These are phyloP conservation scores for Tuta absoluta DNA, from an alignment of 2,888 invertebrate species.

Conservation along the genomic window DNA sequence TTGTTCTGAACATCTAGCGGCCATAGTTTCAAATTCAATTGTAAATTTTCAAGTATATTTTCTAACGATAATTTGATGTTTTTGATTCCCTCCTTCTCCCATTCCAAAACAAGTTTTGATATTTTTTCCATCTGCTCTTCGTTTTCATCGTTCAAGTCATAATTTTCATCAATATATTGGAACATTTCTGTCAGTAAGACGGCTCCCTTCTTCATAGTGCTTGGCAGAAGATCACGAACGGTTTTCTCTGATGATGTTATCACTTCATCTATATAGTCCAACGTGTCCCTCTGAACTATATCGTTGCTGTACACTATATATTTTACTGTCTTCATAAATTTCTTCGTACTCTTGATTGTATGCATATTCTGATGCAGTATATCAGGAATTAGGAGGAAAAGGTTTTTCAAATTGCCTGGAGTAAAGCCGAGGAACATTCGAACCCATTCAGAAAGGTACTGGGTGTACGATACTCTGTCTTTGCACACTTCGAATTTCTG, in stretches of 20 bases:
- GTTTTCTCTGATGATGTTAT: slow-evolving; percentile 47
- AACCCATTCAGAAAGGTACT: slow-evolving; percentile 52
- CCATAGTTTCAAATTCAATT: slow-evolving; percentile 50
- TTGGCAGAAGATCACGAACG: slow-evolving; percentile 40
- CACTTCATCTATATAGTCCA: slow-evolving; percentile 56
- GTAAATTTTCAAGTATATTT: slow-evolving; percentile 47
- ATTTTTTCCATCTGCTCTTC: slow-evolving; percentile 42
- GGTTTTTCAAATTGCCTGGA: slow-evolving; percentile 38
- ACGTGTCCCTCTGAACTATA: slow-evolving; percentile 46
- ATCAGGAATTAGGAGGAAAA: slow-evolving; percentile 42
- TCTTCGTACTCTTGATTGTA: slow-evolving; percentile 44
- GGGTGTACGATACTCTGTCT: slow-evolving; percentile 46
- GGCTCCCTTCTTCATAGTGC: slow-evolving; percentile 40
- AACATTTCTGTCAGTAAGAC: slow-evolving; percentile 43
- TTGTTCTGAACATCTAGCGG: slow-evolving; percentile 44
- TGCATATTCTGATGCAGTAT: slow-evolving; percentile 43
- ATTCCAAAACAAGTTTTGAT: slow-evolving; percentile 38
- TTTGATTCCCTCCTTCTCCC: slow-evolving; percentile 22
- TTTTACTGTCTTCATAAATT: slow-evolving; percentile 45
- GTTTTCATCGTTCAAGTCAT: slow-evolving; percentile 46
- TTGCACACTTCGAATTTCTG: slow-evolving; percentile 47
- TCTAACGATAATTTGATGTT: slow-evolving; percentile 38
- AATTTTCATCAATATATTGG: slow-evolving; percentile 45
- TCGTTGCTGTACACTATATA: slow-evolving; percentile 38
- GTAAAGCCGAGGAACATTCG: slow-evolving; percentile 42